Base-by-base conservation (phyloP, 2,888 invertebrate genomes). In the Torymus tubicola region DNA sequence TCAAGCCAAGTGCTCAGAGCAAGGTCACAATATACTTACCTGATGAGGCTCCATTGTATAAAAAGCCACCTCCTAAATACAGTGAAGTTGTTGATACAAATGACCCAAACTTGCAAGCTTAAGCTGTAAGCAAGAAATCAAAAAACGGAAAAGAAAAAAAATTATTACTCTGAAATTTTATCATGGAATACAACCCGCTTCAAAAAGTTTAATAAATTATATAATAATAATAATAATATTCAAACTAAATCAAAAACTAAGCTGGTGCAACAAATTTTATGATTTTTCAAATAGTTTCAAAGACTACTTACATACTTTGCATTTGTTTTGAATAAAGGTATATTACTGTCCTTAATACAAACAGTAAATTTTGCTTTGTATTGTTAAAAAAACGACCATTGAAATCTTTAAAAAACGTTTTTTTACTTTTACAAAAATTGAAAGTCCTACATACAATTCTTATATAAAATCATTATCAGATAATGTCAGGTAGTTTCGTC, bases 1-100 rank as follows among this genome's bases (percentile, higher is more conserved):
- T 77, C 57, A 80, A 80, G 14, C 80, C 83, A 70, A 80, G 83
- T 61, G 77, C 69, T 76, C 72, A 84, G 13, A 80, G 74, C 50
- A 86, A 88, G 71, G 69, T 87, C 18, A 81, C 84, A 21, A 83
- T 89, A 42, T 85, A 86, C 52, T 73, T 88, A 63, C 87, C 87
- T n/a, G 88, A 89, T n/a, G 87, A 88, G 65, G 85, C 83, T 50
- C 86, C 86, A 58, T 77, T 88, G 64, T 83, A 87, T 77, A 87
- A 88, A 84, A 84, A 84, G 65, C 86, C 87, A 12, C 87, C 87
- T 57, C 87, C 87, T 8, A 88, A 88, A 24, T 87, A 87, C 80
- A 83, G 81, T 78, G 86, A 87, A 69, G 82, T 85, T 12, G 82
- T 84, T 14, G 82, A 83, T 63, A 70, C 70, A 21, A 76, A 73